A percentile compares a stretch with the other conserved stretches of the same genome.
These are phyloP conservation scores for Cnemophilus loriae DNA, from an alignment of 2,113 vertebrate genomes.

Conservation along the genomic window DNA sequence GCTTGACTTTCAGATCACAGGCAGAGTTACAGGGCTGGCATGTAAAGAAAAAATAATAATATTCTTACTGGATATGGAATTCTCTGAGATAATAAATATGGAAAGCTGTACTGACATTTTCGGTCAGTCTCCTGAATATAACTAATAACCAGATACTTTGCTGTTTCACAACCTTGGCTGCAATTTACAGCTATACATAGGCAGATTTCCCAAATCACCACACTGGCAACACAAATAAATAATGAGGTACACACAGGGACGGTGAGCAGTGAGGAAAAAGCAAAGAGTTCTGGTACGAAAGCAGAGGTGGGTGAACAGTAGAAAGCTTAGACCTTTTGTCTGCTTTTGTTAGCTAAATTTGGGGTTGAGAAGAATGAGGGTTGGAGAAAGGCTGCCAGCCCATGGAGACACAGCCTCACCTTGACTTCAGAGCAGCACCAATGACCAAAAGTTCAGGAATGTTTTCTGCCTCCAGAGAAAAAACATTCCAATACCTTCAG, in stretches of 20 bases:
- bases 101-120: slow-evolving; percentile 1
- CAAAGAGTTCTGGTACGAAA: background rate
- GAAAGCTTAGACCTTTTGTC: background rate
- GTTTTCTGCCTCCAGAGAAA: background rate
- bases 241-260: background rate
- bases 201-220: background rate
- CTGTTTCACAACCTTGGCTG: background rate
- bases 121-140: background rate
- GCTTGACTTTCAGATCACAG: slow-evolving; percentile 1
- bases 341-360: background rate
- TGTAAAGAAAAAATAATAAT: background rate
- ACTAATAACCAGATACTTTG: background rate
- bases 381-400: background rate
- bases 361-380: background rate
- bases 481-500: background rate
- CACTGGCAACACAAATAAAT: background rate
- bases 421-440: background rate
- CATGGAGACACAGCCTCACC: background rate
- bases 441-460: background rate
- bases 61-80: background rate
- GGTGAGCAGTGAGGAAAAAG: background rate
- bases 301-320: background rate
- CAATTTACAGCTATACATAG: background rate
- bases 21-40: background rate
- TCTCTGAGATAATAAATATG: slow-evolving; percentile 20